phyloP scores from a whole-genome alignment of 2,888 invertebrate genomes.

The Prosopocoilus inquinatus region DNA sequence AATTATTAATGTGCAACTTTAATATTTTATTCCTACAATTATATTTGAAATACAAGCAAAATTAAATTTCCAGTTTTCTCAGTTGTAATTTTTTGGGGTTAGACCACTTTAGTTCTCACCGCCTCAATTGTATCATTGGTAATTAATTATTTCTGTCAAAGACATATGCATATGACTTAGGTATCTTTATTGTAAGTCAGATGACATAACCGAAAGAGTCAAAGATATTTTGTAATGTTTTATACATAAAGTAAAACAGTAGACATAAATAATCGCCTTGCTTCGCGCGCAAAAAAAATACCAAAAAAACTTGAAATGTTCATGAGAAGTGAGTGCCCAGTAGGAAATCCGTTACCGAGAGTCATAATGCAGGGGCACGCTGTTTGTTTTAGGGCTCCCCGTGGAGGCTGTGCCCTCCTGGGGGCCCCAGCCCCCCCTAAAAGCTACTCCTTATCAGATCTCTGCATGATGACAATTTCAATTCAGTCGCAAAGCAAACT shows the following conservation, averaged over 20 bases:
- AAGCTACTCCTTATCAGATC: slow-evolving; percentile 51
- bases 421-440: slow-evolving; percentile 40
- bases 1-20: too few species aligned
- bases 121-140: too few species aligned
- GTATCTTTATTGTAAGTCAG: too few species aligned
- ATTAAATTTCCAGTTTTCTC: too few species aligned
- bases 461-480: slow-evolving; percentile 52
- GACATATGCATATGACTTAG: too few species aligned
- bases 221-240: too few species aligned
- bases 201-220: too few species aligned
- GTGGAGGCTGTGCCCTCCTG: slow-evolving; percentile 39
- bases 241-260: neutral
- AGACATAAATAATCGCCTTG: slow-evolving; percentile 16
- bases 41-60: too few species aligned
- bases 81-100: too few species aligned
- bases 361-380: slow-evolving; percentile 46
- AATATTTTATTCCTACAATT: too few species aligned
- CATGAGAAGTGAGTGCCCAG: slow-evolving; percentile 38
- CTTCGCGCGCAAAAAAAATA: slow-evolving; percentile 4
- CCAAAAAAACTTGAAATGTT: slow-evolving; percentile 13
- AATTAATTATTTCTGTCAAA: too few species aligned
- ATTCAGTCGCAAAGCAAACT: slow-evolving; percentile 39
- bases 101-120: too few species aligned
- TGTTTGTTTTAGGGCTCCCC: slow-evolving; percentile 51
- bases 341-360: slow-evolving; percentile 47